Evolutionary conservation across 2,888 invertebrate species (phyloP), one percentile per base, ranked within the genome.

Genomic region (Melanchra persicariae): DNA sequence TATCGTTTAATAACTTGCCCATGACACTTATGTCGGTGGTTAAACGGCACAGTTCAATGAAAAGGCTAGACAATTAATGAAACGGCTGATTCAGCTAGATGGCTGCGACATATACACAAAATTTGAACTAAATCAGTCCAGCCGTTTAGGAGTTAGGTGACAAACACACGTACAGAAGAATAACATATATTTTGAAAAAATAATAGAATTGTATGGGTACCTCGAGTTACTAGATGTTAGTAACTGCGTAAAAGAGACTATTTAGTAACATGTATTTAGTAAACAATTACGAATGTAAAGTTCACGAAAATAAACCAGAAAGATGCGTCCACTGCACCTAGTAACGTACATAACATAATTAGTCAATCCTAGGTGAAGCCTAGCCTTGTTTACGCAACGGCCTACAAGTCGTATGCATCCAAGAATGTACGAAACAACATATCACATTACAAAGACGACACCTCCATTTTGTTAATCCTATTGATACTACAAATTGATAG

Each of bases 391-490:
- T 77, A 64, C 55, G 68, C 60, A 77, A 75, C 60, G 26, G 15
- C 17, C 45, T 51, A 72, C n/a, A 62, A 59, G 52, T 52, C 26
- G 30, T 45, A n/a, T 40, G 67, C 60, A 34, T 64, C 37, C 73
- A 64, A 74, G 55, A 55, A 77, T 77, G 37, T 43, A 54, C 77
- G n/a, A 72, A 63, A 59, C 22, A 45, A 47, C 55, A 57, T 68
- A 74, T 74, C 68, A 64, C 63, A 55, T 77, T 61, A 68, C 77
- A 60, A 55, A 73, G 37, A 58, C 60, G 52, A 70, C 61, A 58
- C 26, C 59, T 66, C 1, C 8, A 43, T 54, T 72, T 67, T 62
- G 61, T 43, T 75, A 63, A 70, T 70, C 22, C 70, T 70, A 43
- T 24, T 47, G 45, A 62, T 59, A 65, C 40, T 49, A 55, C 34